Evolutionary conservation across 2,797 vertebrate species (phyloP).

Genomic region (Oreonectes daqikongensis): DNA sequence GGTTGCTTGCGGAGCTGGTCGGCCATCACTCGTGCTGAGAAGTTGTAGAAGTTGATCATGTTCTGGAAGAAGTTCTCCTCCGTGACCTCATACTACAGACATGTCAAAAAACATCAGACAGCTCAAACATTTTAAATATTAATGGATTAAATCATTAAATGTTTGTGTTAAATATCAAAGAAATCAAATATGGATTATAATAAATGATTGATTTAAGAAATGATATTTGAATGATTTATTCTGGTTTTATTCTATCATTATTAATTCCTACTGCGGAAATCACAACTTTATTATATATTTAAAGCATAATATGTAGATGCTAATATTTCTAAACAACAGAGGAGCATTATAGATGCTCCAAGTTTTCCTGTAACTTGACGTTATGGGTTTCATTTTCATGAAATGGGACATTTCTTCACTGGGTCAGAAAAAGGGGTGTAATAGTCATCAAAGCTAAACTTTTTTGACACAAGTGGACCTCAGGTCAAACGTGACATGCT

Average conservation of each 20-base stretch:
- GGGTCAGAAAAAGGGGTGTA: no score
- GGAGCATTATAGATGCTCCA: no score
- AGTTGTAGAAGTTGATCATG: conserved; percentile 97
- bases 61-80: conserved; percentile 98
- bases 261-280: background rate
- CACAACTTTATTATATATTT: background rate
- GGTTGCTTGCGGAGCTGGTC: conserved; percentile 97
- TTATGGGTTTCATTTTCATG: no score
- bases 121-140: background rate
- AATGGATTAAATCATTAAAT: background rate
- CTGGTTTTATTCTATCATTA: background rate
- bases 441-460: no score
- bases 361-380: no score
- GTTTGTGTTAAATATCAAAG: background rate
- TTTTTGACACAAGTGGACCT: background rate
- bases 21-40: conserved; percentile 94
- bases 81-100: conserved; percentile 87
- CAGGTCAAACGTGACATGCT: background rate
- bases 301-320: background rate
- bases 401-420: no score
- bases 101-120: conserved; percentile 7
- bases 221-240: background rate
- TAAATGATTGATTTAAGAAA: background rate
- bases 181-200: background rate
- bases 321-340: no score